phyloP scores from a whole-genome alignment of 2,888 invertebrate species.

The Carabus problematicus region DNA sequence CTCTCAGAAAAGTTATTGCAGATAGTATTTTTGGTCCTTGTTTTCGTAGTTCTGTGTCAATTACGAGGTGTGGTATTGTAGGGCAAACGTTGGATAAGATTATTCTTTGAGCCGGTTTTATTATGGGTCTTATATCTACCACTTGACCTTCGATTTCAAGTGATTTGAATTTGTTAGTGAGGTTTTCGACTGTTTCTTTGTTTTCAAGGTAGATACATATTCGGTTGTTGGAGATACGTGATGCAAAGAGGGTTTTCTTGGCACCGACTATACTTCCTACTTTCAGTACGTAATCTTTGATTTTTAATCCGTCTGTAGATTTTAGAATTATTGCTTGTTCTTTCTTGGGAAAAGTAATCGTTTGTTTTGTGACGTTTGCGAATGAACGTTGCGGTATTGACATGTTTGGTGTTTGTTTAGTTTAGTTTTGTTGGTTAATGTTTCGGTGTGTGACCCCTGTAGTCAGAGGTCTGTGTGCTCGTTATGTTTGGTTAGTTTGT shows the following conservation, averaged over 20 bases:
- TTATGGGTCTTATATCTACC: too few relatives aligned
- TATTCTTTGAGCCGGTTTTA: too few relatives aligned
- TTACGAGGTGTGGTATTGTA: too few relatives aligned
- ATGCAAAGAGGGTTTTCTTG: too few relatives aligned
- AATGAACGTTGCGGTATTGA: not conserved
- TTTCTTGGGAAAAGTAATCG: slow-evolving; percentile 2
- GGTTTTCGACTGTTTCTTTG: too few relatives aligned
- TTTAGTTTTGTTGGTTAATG: not conserved
- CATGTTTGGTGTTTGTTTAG: not conserved
- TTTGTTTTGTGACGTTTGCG: slow-evolving; percentile 4
- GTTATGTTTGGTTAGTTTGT: not conserved
- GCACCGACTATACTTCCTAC: not conserved
- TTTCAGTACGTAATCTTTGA: slow-evolving; percentile 6
- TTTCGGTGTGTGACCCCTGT: not conserved
- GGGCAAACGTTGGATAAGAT: too few relatives aligned
- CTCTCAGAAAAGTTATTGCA: not conserved
- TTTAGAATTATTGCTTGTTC: slow-evolving; percentile 1
- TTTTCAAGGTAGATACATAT: too few relatives aligned
- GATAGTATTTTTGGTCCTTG: too few relatives aligned
- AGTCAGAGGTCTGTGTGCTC: not conserved
- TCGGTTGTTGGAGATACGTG: too few relatives aligned
- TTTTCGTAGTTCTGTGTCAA: too few relatives aligned
- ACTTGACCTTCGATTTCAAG: too few relatives aligned
- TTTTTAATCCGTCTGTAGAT: slow-evolving; percentile 1
- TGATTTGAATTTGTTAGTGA: too few relatives aligned